Evolutionary conservation across 2,113 vertebrate genomes (phyloP).

Genomic region (Neofelis nebulosa): DNA sequence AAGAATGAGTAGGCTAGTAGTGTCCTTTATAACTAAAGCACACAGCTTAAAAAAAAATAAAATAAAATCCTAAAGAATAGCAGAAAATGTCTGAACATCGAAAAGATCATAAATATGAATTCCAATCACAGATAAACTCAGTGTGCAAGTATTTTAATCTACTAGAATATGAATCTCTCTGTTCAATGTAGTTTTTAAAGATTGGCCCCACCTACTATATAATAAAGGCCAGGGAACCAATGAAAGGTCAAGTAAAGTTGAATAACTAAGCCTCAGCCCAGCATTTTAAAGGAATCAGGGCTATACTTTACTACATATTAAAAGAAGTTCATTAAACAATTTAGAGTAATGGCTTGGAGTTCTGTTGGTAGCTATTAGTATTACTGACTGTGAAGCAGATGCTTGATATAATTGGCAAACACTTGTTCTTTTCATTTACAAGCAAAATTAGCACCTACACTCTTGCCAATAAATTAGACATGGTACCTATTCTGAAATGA

Average conservation of each 20-base stretch:
- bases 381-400: slow-evolving; percentile 82
- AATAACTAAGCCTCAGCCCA: slow-evolving; percentile 66
- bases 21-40: slow-evolving; percentile 18
- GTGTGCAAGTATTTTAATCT: not conserved
- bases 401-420: slow-evolving; percentile 85
- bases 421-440: slow-evolving; percentile 82
- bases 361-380: slow-evolving; percentile 84
- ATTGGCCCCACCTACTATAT: not conserved
- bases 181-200: not conserved
- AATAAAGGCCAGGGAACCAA: not conserved
- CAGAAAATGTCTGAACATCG: not conserved
- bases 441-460: slow-evolving; percentile 77
- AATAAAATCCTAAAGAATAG: not conserved
- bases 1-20: not conserved
- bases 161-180: not conserved
- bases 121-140: not conserved
- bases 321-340: slow-evolving; percentile 84
- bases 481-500: slow-evolving; percentile 72
- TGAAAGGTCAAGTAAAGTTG: slow-evolving; percentile 56
- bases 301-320: slow-evolving; percentile 76
- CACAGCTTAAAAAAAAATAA: not conserved
- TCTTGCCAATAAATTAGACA: slow-evolving; percentile 79
- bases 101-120: not conserved
- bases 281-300: slow-evolving; percentile 68
- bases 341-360: slow-evolving; percentile 78